Percentiles rank a stretch among this genome's conserved stretches.
Evolutionary conservation across 2,888 invertebrate genomes (phyloP).

Genomic region (Ochropleura leucogaster): DNA sequence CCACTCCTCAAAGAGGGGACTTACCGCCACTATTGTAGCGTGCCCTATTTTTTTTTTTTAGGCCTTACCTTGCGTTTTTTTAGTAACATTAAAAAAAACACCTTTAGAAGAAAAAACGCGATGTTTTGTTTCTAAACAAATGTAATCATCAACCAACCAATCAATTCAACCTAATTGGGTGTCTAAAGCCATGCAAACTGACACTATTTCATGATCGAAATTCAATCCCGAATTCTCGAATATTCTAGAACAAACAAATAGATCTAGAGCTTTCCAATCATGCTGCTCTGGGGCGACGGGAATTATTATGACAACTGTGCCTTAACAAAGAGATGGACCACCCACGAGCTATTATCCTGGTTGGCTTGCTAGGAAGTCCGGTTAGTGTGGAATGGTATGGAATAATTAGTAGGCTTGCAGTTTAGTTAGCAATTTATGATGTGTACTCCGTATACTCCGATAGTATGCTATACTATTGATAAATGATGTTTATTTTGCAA

Average conservation of each 20-base stretch:
- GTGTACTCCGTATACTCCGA: conserved; percentile 8
- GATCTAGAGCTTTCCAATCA: conserved; percentile 28
- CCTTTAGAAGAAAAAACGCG: background rate
- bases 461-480: background rate
- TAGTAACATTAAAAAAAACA: too few relatives aligned
- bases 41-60: too few relatives aligned
- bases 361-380: conserved; percentile 53
- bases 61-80: too few relatives aligned
- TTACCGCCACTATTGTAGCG: too few relatives aligned
- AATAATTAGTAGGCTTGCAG: conserved; percentile 48
- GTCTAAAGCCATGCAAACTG: conserved; percentile 1
- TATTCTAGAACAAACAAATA: conserved; percentile 17
- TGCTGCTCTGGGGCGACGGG: background rate
- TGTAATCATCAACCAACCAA: background rate
- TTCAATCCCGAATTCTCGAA: conserved; percentile 16
- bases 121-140: background rate
- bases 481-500: too few relatives aligned
- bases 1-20: too few relatives aligned
- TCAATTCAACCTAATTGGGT: background rate
- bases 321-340: conserved; percentile 49
- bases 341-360: conserved; percentile 49
- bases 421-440: conserved; percentile 21
- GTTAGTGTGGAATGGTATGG: conserved; percentile 13
- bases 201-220: conserved; percentile 6
- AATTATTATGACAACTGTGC: conserved; percentile 52